Base-by-base conservation (phyloP, 2,888 invertebrate species). In the Biston betularia region DNA sequence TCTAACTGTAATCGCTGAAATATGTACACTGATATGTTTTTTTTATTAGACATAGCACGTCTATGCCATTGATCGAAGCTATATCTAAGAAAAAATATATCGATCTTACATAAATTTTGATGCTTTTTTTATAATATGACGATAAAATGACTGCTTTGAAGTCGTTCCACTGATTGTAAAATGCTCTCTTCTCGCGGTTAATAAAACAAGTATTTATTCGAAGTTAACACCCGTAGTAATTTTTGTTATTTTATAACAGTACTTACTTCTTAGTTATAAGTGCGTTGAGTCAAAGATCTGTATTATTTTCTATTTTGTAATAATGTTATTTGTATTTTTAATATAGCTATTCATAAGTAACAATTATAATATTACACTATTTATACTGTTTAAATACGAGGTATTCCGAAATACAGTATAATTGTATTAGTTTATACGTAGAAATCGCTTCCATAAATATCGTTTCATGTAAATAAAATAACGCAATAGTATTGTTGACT, bases 251-350 rank as follows among this genome's bases (percentile, higher is more conserved):
- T 81, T 86, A 79, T 90, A 89, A 88, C 86, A 84, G 6, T 38
- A 89, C 87, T 87, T 87, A 89, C 87, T 87, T 87, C 75, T 77
- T 91, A 92, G 88, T 70, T 75, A 75, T 93, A 92, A 91, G 92
- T 84, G 87, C 87, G 89, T 89, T 88, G 89, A 93, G 93, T 93
- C 93, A 93, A 92, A 93, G 93, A 93, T 93, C 93, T 93, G 93
- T 93, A 93, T 93, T 93, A 93, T 92, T 92, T 92, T 89, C 84
- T 93, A 93, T 92, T 91, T 92, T 92, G 88, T 93, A 92, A 89
- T 90, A 89, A 88, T 87, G 93, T 91, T 91, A 90, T 85, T 89
- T 89, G 84, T 90, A 90, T 92, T 90, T 44, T 89, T 88, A 77
- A 81, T 75, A 79, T 88, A 87, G 81, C 75, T 83, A 80, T 71